phyloP scores from a whole-genome alignment of 2,797 vertebrate genomes.

The Brotogeris chrysoptera region DNA sequence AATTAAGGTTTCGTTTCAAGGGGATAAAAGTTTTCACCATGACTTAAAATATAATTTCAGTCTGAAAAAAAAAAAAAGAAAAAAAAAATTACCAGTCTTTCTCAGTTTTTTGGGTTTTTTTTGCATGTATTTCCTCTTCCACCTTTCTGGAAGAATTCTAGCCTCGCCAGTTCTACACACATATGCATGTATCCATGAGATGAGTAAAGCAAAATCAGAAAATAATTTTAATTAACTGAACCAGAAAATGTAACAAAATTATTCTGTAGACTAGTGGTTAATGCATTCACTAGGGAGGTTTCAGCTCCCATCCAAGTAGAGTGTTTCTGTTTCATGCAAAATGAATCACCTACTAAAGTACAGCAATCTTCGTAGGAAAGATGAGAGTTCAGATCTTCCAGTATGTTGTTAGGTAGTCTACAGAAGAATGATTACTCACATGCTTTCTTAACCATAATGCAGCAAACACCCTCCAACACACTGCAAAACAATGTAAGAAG shows the following conservation, averaged over 20 bases:
- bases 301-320: neutral
- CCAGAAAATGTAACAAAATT: neutral
- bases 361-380: neutral
- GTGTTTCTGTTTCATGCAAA: neutral
- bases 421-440: neutral
- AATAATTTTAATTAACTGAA: neutral
- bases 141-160: neutral
- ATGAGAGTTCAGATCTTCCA: neutral
- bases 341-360: neutral
- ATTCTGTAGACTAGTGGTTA: neutral
- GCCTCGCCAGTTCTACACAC: fast-evolving
- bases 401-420: neutral
- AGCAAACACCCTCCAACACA: neutral
- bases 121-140: neutral
- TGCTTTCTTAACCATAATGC: neutral
- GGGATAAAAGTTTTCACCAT: neutral
- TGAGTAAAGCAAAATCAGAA: neutral
- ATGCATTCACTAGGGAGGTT: neutral
- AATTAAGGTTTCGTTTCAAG: neutral
- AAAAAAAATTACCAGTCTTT: neutral
- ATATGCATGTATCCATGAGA: neutral
- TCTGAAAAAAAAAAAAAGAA: neutral
- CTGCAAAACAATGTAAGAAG: neutral
- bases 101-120: neutral
- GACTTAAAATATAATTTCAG: neutral